Conservation (phyloP, 2,797 vertebrate species). For the Muscicapa comitata region DNA sequence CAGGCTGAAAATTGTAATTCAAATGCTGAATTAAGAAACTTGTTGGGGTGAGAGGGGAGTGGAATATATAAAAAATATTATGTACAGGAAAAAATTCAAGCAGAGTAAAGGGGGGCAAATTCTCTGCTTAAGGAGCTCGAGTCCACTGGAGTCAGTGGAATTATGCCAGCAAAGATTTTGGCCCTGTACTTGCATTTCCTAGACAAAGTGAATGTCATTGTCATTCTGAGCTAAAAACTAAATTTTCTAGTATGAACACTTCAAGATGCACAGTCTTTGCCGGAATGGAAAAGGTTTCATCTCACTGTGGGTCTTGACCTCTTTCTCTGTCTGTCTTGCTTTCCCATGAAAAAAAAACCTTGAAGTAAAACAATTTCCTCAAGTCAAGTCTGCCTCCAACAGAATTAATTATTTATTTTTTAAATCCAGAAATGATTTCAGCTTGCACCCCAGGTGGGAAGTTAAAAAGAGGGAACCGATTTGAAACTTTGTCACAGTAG, state of each 20-base stretch:
- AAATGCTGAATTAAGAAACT: not conserved
- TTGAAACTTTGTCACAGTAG: slow-evolving; percentile 86
- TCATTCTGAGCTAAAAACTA: slow-evolving; percentile 1
- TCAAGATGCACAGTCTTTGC: not conserved
- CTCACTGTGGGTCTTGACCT: slow-evolving; percentile 59
- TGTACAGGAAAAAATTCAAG: not conserved
- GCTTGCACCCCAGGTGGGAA: slow-evolving; percentile 89
- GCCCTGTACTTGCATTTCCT: not conserved
- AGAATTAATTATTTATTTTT: slow-evolving; percentile 75
- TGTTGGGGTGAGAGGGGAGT: fast-evolving
- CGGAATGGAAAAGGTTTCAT: slow-evolving; percentile 45
- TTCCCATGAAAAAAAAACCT: not conserved
- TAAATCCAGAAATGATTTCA: slow-evolving; percentile 77
- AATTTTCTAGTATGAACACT: not conserved
- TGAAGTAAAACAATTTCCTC: slow-evolving; percentile 67
- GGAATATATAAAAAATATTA: not conserved
- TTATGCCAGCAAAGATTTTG: not conserved
- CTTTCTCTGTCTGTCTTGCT: not conserved
- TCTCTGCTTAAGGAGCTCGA: not conserved
- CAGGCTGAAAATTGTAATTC: not conserved
- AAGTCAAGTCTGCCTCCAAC: slow-evolving; percentile 90
- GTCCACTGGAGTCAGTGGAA: not conserved
- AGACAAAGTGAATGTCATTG: slow-evolving; percentile 4
- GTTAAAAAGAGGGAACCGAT: slow-evolving; percentile 78
- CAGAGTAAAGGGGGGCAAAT: not conserved